phyloP scores from a whole-genome alignment of 2,888 invertebrate genomes.

The Scaptomyza parva region DNA sequence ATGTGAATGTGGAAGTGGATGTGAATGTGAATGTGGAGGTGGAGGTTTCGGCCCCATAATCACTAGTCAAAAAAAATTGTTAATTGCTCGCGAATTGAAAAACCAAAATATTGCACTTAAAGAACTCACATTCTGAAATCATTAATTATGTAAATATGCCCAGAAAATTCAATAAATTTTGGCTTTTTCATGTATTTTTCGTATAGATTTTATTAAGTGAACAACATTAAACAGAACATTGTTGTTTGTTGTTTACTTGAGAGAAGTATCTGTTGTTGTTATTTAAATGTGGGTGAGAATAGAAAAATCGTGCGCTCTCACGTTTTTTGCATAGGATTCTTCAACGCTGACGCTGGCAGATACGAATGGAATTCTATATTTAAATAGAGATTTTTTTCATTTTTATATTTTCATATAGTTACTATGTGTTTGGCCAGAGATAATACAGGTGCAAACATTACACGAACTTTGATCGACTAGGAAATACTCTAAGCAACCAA shows the following conservation, averaged over 20 bases:
- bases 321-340: constrained; percentile 71
- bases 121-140: constrained; percentile 8
- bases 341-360: constrained; percentile 63
- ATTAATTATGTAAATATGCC: constrained; percentile 32
- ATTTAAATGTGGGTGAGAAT: constrained; percentile 26
- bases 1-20: constrained; percentile 11
- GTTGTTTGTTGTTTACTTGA: constrained; percentile 68
- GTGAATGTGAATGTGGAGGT: constrained; percentile 25
- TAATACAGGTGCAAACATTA: constrained; percentile 56
- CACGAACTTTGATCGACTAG: constrained; percentile 3
- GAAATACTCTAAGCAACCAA: constrained; percentile 31
- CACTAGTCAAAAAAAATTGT: constrained; percentile 60
- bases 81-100: constrained; percentile 59
- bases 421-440: constrained; percentile 43
- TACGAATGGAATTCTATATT: constrained; percentile 71
- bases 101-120: constrained; percentile 15
- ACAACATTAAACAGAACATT: constrained; percentile 39
- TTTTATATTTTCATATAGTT: constrained; percentile 30
- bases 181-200: background rate
- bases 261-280: constrained; percentile 6
- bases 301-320: constrained; percentile 65
- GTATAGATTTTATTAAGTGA: constrained; percentile 14
- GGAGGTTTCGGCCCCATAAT: constrained; percentile 47
- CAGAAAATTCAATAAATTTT: constrained; percentile 8
- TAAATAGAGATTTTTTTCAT: constrained; percentile 23